Evolutionary conservation across 1,140 invertebrate species (phyloP).

Genomic region (Heliconius hermathena): DNA sequence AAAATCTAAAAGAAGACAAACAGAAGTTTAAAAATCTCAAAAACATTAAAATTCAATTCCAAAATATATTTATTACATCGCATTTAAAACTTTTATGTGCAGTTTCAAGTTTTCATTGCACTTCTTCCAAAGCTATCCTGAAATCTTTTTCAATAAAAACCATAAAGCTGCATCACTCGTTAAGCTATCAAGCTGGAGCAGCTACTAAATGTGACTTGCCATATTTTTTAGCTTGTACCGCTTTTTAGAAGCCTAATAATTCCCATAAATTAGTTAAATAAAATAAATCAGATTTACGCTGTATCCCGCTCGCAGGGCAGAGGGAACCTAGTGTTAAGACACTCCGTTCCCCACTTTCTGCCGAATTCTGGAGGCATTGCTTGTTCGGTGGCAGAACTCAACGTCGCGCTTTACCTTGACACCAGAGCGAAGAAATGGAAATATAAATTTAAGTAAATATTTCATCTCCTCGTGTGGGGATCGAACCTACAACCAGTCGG

Average conservation of each 20-base stretch:
- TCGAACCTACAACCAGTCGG: too few relatives aligned
- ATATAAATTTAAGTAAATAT: too few relatives aligned
- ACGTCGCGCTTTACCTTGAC: too few relatives aligned
- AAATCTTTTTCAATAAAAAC: conserved; percentile 6
- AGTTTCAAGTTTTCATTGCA: conserved; percentile 14
- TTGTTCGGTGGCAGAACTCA: too few relatives aligned
- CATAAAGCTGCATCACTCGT: neutral
- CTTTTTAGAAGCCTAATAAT: neutral
- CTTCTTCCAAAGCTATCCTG: neutral
- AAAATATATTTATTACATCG: conserved; percentile 7
- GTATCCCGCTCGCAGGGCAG: too few relatives aligned
- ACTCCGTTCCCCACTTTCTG: too few relatives aligned
- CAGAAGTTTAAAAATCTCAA: neutral
- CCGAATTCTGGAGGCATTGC: too few relatives aligned
- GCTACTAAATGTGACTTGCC: neutral
- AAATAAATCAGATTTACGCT: too few relatives aligned
- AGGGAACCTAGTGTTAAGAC: too few relatives aligned
- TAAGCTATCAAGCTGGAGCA: neutral
- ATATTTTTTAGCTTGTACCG: neutral
- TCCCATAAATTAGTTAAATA: too few relatives aligned
- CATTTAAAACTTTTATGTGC: conserved; percentile 13
- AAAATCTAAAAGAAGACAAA: neutral
- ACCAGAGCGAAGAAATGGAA: too few relatives aligned
- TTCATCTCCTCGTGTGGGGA: too few relatives aligned
- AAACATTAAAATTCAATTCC: conserved; percentile 9